Percentiles rank a stretch among this genome's conserved stretches.
phyloP scores from a whole-genome alignment of 2,113 vertebrate genomes.

The Maccullochella peelii region DNA sequence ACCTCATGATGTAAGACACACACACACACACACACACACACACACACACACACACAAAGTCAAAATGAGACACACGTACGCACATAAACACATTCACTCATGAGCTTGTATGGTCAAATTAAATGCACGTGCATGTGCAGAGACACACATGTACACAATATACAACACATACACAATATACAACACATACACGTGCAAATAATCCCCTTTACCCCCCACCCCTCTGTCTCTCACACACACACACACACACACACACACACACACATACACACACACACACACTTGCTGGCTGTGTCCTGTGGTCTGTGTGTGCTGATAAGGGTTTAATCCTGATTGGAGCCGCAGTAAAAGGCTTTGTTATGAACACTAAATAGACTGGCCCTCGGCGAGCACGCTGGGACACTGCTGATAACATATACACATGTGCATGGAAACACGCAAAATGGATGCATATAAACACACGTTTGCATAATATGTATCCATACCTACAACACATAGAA shows the following conservation, averaged over 20 bases:
- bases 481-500: slow-evolving; percentile 9
- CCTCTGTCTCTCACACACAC: slow-evolving; percentile 29
- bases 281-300: slow-evolving; percentile 77
- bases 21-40: slow-evolving; percentile 13
- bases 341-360: slow-evolving; percentile 84
- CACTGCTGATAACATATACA: slow-evolving; percentile 79
- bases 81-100: slow-evolving; percentile 14
- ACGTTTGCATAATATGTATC: slow-evolving; percentile 18
- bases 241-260: slow-evolving; percentile 27
- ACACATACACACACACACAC: slow-evolving; percentile 30
- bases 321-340: slow-evolving; percentile 84
- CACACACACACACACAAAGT: slow-evolving; percentile 11
- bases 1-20: slow-evolving; percentile 19
- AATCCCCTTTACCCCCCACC: slow-evolving; percentile 50
- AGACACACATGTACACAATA: slow-evolving; percentile 21
- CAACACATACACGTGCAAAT: slow-evolving; percentile 37
- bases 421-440: slow-evolving; percentile 57
- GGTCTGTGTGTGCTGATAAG: slow-evolving; percentile 83
- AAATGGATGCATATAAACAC: slow-evolving; percentile 49
- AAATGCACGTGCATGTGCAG: slow-evolving; percentile 13
- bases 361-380: slow-evolving; percentile 85
- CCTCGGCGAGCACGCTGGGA: slow-evolving; percentile 83
- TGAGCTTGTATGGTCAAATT: slow-evolving; percentile 21
- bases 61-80: neutral
- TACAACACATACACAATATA: slow-evolving; percentile 15